Base-by-base conservation (phyloP, 2,113 vertebrate species). In the Toxostoma redivivum region DNA sequence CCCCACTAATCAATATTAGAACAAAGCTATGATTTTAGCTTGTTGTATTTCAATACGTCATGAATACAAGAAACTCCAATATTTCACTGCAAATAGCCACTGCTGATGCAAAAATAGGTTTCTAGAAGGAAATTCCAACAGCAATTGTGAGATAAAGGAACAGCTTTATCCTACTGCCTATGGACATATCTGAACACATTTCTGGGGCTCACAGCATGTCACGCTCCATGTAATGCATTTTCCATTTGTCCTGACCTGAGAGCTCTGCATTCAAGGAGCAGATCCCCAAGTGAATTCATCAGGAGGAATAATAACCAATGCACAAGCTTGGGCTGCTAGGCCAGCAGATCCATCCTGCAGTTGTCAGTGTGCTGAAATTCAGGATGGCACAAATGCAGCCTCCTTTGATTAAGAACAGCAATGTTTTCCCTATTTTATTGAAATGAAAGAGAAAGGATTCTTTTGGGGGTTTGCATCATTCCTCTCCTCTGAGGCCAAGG, bases 61-160 rank as follows among this genome's bases (percentile, higher is more conserved):
- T 30, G 67, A 85, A 90, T 30, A 83, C 33, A 69, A 62, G 60
- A 42, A 87, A 47, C 47, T 42, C 45, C 57, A 60, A 0, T 30
- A 31, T 64, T 90, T 51, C 70, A 66, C 54, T 78, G 60, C 21
- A 50, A 47, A 50, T 9, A 74, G 8, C 48, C 42, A 14, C 11
- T 74, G 81, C 56, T 67, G 35, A 58, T 56, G 20, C 35, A 86
- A 80, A 57, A 60, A 4, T 9, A 1, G 27, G 4, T 28, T 86
- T 94, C 79, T 66, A 88, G 62, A 60, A 76, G 60, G 73, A 65
- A 89, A 95, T 85, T 83, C 53, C 67, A 85, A 65, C 86, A 95
- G 92, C 74, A 87, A 28, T 37, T 15, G 40, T 65, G 81, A 96
- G 78, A 83, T 64, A 93, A 94, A 87, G 56, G 70, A 65, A 47